A percentile compares a stretch with the other conserved stretches of the same genome.
These are phyloP conservation scores for Chaetura pelagica DNA, from an alignment of 2,113 vertebrate genomes.

Conservation along the genomic window DNA sequence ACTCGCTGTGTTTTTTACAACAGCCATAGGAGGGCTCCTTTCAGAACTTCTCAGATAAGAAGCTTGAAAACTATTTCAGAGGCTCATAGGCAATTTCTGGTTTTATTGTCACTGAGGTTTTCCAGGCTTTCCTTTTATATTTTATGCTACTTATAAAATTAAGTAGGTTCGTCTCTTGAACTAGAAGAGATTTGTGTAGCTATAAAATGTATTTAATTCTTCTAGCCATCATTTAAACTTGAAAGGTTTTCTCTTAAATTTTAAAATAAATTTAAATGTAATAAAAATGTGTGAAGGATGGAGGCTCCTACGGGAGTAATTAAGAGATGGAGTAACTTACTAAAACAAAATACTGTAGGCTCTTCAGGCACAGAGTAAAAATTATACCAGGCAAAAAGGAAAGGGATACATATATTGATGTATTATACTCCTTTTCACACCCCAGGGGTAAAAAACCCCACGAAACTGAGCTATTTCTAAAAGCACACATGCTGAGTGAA, in stretches of 20 bases:
- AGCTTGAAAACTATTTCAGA: background rate
- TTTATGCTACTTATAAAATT: background rate
- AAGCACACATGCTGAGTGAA: background rate
- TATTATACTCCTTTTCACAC: background rate
- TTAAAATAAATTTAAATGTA: background rate
- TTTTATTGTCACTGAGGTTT: background rate
- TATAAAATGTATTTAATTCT: background rate
- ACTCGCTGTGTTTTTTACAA: background rate
- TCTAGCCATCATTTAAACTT: background rate
- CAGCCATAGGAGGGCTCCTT: background rate
- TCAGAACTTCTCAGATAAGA: background rate
- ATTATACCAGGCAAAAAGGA: background rate
- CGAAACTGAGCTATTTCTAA: background rate
- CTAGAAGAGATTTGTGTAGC: background rate
- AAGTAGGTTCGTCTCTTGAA: background rate
- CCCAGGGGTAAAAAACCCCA: background rate
- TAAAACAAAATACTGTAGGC: background rate
- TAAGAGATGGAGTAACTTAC: background rate
- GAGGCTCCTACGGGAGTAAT: background rate
- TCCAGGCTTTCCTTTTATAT: background rate
- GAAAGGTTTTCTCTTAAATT: background rate
- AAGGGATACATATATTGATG: background rate
- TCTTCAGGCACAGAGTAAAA: background rate
- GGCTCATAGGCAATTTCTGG: background rate
- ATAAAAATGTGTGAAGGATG: background rate